These are phyloP conservation scores for Trichogramma pretiosum DNA, from an alignment of 1,140 invertebrate genomes.

Conservation along the genomic window DNA sequence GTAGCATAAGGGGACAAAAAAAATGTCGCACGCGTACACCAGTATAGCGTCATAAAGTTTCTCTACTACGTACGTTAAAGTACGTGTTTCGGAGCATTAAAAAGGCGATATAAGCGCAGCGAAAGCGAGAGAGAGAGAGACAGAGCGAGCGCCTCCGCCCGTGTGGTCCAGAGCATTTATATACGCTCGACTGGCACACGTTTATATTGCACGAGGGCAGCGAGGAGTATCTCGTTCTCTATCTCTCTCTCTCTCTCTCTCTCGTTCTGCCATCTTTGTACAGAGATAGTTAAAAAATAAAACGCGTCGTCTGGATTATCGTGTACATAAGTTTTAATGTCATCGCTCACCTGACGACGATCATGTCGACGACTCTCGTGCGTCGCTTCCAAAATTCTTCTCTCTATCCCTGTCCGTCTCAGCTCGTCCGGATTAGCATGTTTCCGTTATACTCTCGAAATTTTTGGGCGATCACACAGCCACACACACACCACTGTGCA, in stretches of 20 bases:
- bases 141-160: background rate
- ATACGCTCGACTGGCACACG: background rate
- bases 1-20: no score
- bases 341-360: no score
- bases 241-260: constrained; percentile 3
- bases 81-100: background rate
- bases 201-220: no score
- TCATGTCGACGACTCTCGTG: background rate
- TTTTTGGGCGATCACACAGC: no score
- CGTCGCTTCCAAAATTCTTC: constrained; percentile 1
- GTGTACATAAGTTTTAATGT: no score
- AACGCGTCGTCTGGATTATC: no score
- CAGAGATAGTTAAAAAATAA: no score
- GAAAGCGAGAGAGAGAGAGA: background rate
- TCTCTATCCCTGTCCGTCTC: background rate
- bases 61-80: background rate
- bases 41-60: background rate
- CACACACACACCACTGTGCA: no score
- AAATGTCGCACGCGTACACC: no score
- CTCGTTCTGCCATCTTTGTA: constrained; percentile 8
- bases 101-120: background rate
- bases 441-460: no score
- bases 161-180: background rate
- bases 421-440: background rate
- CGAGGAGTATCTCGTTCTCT: constrained; percentile 2